Evolutionary conservation across 2,113 vertebrate genomes (phyloP), one percentile per base, ranked within the genome.

Genomic region (Varanus komodoensis): DNA sequence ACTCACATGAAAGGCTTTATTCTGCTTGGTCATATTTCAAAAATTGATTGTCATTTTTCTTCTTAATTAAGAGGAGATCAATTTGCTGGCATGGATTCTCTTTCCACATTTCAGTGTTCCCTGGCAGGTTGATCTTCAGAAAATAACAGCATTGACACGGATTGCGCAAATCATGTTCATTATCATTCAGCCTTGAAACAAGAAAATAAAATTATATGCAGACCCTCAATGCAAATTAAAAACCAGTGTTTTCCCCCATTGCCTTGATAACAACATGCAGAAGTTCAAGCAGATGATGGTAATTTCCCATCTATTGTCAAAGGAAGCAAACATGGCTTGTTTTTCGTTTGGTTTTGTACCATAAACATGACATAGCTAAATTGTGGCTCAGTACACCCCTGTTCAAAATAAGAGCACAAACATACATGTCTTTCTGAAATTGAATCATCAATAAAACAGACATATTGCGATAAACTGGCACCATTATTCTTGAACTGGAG

Each of bases 371-470:
- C 19, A 48, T 91, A 0, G 0, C 1, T 92, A 87, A 78, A 95
- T 68, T 67, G 14, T 71, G 86, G 25, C 29, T 3, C 68, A 27
- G 57, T 38, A 69, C 38, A 5, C 77, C 48, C 83, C 61, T 17
- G 50, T 48, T 83, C 61, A 61, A 91, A 77, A 54, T n/a, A 94
- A 89, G 75, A 77, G 92, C 29, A 81, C 8, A 79, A 87, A 77
- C 3, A 64, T 6, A 86, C 3, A 6, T 69, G 29, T 27, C 21
- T 89, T 91, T 78, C 82, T 94, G 74, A 21, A 93, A 90, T 85
- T 87, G 6, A 52, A 32, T 88, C 83, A 89, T 87, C 93, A 92
- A 91, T 85, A 84, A 92, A 90, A 50, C 25, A 88, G 92, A 78
- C 9, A 81, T 52, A 75, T 82, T 85, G 87, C 82, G 87, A 23